phyloP scores from a whole-genome alignment of 2,797 vertebrate species.

The Platyrinchus mystaceus region DNA sequence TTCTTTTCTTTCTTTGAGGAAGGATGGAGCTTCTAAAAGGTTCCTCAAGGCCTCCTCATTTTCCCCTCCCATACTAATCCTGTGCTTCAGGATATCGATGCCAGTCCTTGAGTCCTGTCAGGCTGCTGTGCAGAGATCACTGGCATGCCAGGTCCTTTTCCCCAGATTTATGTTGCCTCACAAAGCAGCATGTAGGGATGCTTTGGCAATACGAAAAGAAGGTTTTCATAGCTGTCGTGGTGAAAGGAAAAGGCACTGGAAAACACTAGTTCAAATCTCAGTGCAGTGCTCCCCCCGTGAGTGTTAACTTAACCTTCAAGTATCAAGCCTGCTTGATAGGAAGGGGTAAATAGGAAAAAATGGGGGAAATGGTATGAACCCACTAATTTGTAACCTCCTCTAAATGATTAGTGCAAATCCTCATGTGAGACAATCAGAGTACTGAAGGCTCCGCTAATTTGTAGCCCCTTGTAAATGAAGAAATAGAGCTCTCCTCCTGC shows the following conservation, averaged over 20 bases:
- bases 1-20: not conserved
- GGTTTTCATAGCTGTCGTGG: not conserved
- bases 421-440: not conserved
- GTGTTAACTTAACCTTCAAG: not conserved
- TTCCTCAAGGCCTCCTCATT: not conserved
- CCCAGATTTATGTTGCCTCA: not conserved
- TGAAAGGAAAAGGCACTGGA: not conserved
- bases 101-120: not conserved
- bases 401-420: not conserved
- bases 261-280: not conserved
- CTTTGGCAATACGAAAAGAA: not conserved
- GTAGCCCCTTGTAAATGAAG: not conserved
- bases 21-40: not conserved
- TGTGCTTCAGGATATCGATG: not conserved
- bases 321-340: not conserved
- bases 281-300: not conserved
- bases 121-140: not conserved
- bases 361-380: rapidly evolving
- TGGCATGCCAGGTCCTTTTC: not conserved
- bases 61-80: not conserved
- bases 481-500: not conserved
- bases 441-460: not conserved
- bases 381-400: not conserved
- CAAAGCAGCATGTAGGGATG: not conserved
- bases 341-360: not conserved